A percentile compares a stretch with the other conserved stretches of the same genome.
These are phyloP conservation scores for Campylomormyrus tamandua DNA, from an alignment of 2,113 vertebrate species.

Conservation along the genomic window DNA sequence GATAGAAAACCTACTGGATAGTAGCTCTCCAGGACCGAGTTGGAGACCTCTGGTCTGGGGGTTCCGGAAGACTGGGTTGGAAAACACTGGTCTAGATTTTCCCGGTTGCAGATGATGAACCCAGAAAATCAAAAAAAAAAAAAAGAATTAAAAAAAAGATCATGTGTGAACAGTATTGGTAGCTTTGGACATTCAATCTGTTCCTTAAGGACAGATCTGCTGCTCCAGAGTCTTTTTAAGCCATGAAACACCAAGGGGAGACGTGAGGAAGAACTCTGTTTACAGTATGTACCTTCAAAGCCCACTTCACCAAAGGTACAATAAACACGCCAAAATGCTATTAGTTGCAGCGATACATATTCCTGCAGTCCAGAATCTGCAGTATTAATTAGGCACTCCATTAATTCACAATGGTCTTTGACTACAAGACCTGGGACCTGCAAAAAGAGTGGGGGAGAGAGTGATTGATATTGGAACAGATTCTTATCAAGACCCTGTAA, in stretches of 20 bases:
- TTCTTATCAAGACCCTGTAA: slow-evolving; percentile 29
- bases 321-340: slow-evolving; percentile 34
- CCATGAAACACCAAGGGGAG: not conserved
- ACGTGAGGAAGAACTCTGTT: not conserved
- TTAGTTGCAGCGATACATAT: slow-evolving; percentile 31
- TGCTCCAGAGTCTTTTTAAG: not conserved
- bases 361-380: slow-evolving; percentile 4
- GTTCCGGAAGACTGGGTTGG: not conserved
- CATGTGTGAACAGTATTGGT: too few relatives aligned
- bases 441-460: not conserved
- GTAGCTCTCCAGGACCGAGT: too few relatives aligned
- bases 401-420: slow-evolving; percentile 38
- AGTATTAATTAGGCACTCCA: slow-evolving; percentile 43
- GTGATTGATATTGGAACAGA: slow-evolving; percentile 15
- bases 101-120: not conserved
- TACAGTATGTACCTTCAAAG: slow-evolving; percentile 8
- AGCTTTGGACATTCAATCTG: not conserved
- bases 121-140: not conserved
- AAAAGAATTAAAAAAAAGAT: not conserved
- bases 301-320: slow-evolving; percentile 9
- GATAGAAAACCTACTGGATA: too few relatives aligned
- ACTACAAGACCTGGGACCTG: not conserved
- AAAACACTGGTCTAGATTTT: not conserved
- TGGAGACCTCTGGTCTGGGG: not conserved
- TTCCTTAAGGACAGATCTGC: not conserved